Conservation (phyloP, 2,113 vertebrate genomes). For the Mungos mungo region DNA sequence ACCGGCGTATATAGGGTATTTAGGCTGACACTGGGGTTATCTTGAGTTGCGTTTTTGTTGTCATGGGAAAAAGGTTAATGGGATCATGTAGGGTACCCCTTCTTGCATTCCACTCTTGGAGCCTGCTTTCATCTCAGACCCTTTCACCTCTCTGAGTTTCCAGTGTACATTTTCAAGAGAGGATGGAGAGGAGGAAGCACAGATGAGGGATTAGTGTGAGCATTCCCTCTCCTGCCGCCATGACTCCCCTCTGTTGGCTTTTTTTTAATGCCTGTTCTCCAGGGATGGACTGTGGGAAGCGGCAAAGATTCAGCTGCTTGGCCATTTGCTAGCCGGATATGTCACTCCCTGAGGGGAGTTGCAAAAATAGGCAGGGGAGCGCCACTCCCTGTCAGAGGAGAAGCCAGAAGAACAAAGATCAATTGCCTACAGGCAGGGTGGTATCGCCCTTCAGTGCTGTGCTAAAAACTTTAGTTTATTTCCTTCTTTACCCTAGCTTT, state of each 20-base stretch:
- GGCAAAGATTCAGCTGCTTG: no score
- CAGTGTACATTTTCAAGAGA: neutral
- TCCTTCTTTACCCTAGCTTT: no score
- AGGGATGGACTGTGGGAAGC: no score
- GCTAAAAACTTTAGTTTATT: no score
- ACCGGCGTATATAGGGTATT: neutral
- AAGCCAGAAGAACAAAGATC: no score
- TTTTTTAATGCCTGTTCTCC: neutral
- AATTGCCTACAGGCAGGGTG: no score
- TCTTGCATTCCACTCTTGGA: neutral
- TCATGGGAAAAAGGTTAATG: neutral
- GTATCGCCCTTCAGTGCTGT: no score
- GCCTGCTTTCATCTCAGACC: neutral
- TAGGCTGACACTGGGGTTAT: neutral
- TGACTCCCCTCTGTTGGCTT: neutral
- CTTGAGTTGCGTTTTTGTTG: neutral
- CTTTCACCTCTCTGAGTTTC: neutral
- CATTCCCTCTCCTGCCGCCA: neutral
- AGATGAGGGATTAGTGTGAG: neutral
- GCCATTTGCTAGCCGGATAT: no score
- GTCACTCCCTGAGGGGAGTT: no score
- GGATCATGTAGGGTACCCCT: neutral
- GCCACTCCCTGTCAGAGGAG: no score
- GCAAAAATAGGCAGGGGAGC: no score
- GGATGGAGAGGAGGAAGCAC: neutral